Evolutionary conservation across 2,888 invertebrate species (phyloP), one percentile per base, ranked within the genome.

Genomic region (Microplitis deprimator): DNA sequence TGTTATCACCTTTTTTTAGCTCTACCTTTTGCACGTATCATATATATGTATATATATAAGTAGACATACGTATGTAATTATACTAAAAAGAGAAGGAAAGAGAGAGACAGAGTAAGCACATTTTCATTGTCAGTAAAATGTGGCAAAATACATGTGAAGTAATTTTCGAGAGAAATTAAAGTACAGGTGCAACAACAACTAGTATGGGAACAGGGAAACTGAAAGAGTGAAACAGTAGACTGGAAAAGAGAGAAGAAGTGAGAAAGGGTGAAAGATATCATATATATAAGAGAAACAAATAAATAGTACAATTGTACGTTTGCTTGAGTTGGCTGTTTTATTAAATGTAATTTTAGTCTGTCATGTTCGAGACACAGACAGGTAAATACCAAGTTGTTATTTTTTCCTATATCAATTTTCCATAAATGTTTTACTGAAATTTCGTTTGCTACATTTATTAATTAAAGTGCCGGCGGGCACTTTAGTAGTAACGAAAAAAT

Each of bases 281-380:
- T 29, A 29, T 29, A 4, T 38, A 59, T 70, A n/a, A 20, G 70
- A 50, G 59, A 60, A 39, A 61, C 50, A 50, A 50, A 50, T 50
- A 50, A 50, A 50, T 50, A 50, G 13, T 65, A 38, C 20, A 13
- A 65, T 65, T 65, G 65, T 29, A 13, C 38, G 20, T 65, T 65
- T 8, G 38, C 65, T 13, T 65, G 38, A 6, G 20, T 20, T 29
- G 13, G 20, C 65, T 65, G 65, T 65, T 65, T 20, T 65, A 65
- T 73, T 73, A 20, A 50, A 29, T 13, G 64, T 68, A 73, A 77
- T 73, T 77, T 69, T 16, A 73, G 68, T 38, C 62, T 67, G 73
- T 62, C 73, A 77, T 77, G 77, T 68, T 77, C 38, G 73, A 73
- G 38, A 50, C 29, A 29, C 40, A n/a, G 17, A 68, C 62, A n/a